Base-by-base conservation (phyloP, 92 coral and sea anemone genomes). In the Montipora capitata region DNA sequence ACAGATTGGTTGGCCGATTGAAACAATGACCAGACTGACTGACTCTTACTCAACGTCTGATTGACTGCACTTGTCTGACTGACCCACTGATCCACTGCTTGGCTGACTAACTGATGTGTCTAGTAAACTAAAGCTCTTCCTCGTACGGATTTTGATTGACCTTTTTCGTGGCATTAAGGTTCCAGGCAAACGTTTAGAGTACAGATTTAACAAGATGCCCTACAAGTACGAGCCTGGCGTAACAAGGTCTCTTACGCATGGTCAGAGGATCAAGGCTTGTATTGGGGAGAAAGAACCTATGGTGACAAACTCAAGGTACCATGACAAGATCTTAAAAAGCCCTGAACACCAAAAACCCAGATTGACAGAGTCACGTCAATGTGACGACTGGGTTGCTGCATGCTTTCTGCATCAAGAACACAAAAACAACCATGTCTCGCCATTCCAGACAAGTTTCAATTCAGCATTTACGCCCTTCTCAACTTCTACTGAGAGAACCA, bases 151-250 rank as follows among this genome's bases (percentile, higher is more conserved):
- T 27, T 0, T 27, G 35, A 27, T 27, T 27, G 35, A 27, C 35
- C 35, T 27, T 27, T 27, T 72, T 75, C 49, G 10, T 4, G 6
- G 18, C 45, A 14, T 35, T 43, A 59, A 94, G 96, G 94, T 94
- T 10, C 91, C 88, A 43, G 90, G 92, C 3, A 92, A 88, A 83
- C 84, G 90, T 17, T 85, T 94, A 39, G 91, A 84, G 35, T 94
- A 94, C 93, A 94, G 83, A 67, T 94, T 94, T 72, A 74, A 78
- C 77, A 84, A 94, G 59, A 78, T 94, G 68, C 96, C 96, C 10
- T 94, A 91, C 74, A 87, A 88, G 63, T 94, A 94, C 66, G 84
- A 78, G 45, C 94, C 96, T 38, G 91, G 87, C 18, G 73, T 72
- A 39, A 90, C 90, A 14, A 48, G 94, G 40, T 45, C 68, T 3